Percentiles rank a stretch among this genome's conserved stretches.
phyloP scores from a whole-genome alignment of 2,888 invertebrate species.

The Ichneumoninae sp. region DNA sequence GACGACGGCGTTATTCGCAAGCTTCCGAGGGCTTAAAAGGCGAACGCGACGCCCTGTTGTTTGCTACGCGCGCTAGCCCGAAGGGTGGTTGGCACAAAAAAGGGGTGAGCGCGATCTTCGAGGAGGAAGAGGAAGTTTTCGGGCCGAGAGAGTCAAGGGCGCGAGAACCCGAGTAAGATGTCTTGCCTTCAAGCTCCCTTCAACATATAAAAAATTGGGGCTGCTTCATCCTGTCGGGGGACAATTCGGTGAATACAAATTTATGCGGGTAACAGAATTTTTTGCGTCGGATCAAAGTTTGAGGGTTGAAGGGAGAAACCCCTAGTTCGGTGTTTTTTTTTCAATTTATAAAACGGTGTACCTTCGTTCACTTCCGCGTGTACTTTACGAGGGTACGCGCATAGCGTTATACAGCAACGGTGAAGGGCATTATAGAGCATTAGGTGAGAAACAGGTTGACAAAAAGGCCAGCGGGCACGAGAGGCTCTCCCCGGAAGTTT shows the following conservation, averaged over 20 bases:
- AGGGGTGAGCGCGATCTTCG: conserved; percentile 15
- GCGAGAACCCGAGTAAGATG: background rate
- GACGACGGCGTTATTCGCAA: conserved; percentile 7
- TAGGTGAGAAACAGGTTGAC: conserved; percentile 36
- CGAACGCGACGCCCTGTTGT: conserved; percentile 45
- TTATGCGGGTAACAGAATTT: background rate
- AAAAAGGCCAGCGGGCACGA: conserved; percentile 42
- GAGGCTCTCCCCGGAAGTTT: conserved; percentile 44
- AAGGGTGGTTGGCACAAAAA: background rate
- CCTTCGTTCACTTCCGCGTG: background rate
- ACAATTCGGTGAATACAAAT: background rate
- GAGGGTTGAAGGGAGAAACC: background rate
- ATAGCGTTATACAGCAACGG: background rate
- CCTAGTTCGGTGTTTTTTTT: background rate
- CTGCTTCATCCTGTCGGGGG: background rate
- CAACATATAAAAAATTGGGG: background rate
- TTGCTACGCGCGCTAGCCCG: conserved; percentile 34
- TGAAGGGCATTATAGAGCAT: conserved; percentile 28
- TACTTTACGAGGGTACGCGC: background rate
- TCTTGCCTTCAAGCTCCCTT: background rate
- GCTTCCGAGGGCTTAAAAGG: conserved; percentile 46
- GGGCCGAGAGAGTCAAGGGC: background rate
- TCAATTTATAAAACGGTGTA: background rate
- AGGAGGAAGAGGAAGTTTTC: background rate
- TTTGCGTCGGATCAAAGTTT: background rate